A percentile compares a stretch with the other conserved stretches of the same genome.
These are phyloP conservation scores for Cheirogaleus medius DNA, from an alignment of 2,113 vertebrate species.

Conservation along the genomic window DNA sequence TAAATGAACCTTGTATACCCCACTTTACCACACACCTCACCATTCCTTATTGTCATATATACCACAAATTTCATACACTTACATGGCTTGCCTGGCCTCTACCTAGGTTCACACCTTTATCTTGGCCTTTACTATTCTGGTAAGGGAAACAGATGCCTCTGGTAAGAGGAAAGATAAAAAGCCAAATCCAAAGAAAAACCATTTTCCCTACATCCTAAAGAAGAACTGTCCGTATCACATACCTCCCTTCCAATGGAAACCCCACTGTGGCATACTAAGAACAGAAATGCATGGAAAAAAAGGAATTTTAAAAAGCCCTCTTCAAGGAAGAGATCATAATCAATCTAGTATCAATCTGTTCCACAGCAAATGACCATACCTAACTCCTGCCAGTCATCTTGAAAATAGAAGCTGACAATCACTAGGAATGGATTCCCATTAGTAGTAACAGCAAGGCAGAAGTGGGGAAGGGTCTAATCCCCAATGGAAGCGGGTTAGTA, in stretches of 20 bases:
- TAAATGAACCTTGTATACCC: background rate
- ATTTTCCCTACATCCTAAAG: background rate
- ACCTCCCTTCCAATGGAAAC: background rate
- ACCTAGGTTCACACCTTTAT: background rate
- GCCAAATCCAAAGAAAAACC: conserved; percentile 14
- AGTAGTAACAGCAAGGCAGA: background rate
- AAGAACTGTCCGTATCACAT: background rate
- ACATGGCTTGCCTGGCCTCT: background rate
- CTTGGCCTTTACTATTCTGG: background rate
- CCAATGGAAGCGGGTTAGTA: background rate
- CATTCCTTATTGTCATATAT: background rate
- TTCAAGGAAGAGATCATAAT: background rate
- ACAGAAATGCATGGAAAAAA: background rate
- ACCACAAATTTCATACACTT: background rate
- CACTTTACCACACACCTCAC: background rate
- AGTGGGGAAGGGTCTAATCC: background rate
- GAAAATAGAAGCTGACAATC: background rate
- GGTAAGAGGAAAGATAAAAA: background rate
- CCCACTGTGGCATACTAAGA: background rate
- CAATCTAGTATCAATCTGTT: background rate
- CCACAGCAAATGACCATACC: background rate
- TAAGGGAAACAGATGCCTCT: background rate
- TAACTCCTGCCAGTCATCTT: background rate
- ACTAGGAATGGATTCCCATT: background rate
- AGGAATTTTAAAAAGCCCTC: background rate